A percentile compares a stretch with the other conserved stretches of the same genome.
phyloP scores from a whole-genome alignment of 2,888 invertebrate species.

The Chrysomela aeneicollis region DNA sequence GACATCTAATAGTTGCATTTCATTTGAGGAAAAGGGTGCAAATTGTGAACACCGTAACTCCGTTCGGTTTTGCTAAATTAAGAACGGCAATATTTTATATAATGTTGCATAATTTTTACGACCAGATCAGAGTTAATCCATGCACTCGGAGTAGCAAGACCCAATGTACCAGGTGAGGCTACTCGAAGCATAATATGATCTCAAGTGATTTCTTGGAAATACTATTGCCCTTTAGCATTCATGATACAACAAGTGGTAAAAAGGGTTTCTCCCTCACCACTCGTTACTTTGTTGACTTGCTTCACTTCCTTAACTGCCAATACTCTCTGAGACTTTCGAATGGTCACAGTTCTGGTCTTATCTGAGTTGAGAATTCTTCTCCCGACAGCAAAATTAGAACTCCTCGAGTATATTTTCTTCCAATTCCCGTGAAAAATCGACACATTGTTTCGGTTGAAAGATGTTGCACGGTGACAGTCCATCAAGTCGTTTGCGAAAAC shows the following conservation, averaged over 20 bases:
- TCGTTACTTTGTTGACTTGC: too few relatives aligned
- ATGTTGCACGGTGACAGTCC: conserved; percentile 19
- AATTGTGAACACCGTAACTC: conserved; percentile 13
- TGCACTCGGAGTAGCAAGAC: conserved; percentile 11
- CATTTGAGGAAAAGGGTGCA: too few relatives aligned
- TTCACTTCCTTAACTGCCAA: conserved; percentile 22
- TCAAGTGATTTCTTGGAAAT: conserved; percentile 19
- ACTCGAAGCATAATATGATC: conserved; percentile 10
- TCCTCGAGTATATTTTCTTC: conserved; percentile 23
- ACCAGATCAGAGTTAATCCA: conserved; percentile 26
- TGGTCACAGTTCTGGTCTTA: conserved; percentile 34
- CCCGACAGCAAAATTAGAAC: conserved; percentile 28
- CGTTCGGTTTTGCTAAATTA: conserved; percentile 18
- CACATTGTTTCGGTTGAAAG: conserved; percentile 24
- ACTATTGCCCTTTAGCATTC: conserved; percentile 15
- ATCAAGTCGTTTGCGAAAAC: conserved; percentile 21
- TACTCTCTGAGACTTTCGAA: conserved; percentile 35
- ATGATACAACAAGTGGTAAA: too few relatives aligned
- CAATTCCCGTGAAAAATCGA: conserved; percentile 26
- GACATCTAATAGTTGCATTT: too few relatives aligned
- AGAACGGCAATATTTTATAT: conserved; percentile 23
- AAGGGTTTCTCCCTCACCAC: too few relatives aligned
- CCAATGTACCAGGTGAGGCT: conserved; percentile 15
- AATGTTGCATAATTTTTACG: conserved; percentile 31
- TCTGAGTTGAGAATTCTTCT: conserved; percentile 33